phyloP scores from a whole-genome alignment of 1,140 invertebrate species.

The Chironomus striatipennis region DNA sequence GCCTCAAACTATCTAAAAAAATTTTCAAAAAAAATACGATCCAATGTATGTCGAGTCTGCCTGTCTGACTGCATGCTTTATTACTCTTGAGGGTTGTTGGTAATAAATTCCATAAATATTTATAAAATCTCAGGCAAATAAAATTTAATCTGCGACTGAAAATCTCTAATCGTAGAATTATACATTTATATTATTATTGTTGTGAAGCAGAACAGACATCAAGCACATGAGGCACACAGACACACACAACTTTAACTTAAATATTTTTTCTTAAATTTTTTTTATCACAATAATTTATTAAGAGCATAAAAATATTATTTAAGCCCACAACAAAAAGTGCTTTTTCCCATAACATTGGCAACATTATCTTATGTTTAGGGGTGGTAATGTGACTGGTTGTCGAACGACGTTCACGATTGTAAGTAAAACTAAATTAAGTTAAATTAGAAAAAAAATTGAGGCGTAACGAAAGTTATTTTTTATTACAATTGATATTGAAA shows the following conservation, averaged over 20 bases:
- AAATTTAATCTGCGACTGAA: conserved; percentile 4
- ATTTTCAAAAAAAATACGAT: neutral
- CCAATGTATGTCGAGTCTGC: neutral
- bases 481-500: conserved; percentile 13
- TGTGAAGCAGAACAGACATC: too few relatives aligned
- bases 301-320: neutral
- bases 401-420: neutral
- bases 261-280: neutral
- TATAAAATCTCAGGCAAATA: conserved; percentile 1
- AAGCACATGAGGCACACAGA: neutral
- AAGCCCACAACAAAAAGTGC: neutral
- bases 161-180: neutral
- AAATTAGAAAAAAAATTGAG: conserved; percentile 14
- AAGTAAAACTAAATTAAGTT: neutral
- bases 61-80: neutral
- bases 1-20: neutral
- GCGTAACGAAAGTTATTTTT: conserved; percentile 19
- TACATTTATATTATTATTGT: too few relatives aligned
- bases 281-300: too few relatives aligned
- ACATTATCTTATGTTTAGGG: neutral
- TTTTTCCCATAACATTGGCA: conserved; percentile 18
- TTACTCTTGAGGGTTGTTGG: conserved; percentile 4
- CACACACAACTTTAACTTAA: neutral
- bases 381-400: neutral
- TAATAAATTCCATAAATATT: conserved; percentile 23